Evolutionary conservation across 2,888 invertebrate species (phyloP).

Genomic region (Cheilosia vernalis): DNA sequence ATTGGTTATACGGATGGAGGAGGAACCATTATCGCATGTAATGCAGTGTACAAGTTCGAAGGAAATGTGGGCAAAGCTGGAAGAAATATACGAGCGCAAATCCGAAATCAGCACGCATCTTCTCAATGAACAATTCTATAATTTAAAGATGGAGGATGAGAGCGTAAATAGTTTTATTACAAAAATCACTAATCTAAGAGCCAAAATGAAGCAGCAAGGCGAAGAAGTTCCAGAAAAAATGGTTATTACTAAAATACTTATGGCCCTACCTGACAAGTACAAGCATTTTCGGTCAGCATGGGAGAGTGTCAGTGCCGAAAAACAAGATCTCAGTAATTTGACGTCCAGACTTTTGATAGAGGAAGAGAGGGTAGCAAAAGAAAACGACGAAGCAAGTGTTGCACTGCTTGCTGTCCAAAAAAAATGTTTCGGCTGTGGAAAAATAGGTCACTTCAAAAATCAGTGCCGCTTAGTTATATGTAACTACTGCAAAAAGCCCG

Average conservation of each 20-base stretch:
- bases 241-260: background rate
- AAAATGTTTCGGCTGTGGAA: background rate
- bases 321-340: background rate
- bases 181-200: background rate
- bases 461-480: background rate
- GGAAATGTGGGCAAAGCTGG: constrained; percentile 21
- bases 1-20: constrained; percentile 9
- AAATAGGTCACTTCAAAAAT: background rate
- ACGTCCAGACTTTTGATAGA: background rate
- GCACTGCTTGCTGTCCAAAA: constrained; percentile 1
- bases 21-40: constrained; percentile 16
- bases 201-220: constrained; percentile 4
- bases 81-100: constrained; percentile 23
- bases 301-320: constrained; percentile 2
- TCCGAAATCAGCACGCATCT: constrained; percentile 23
- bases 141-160: constrained; percentile 27
- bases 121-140: constrained; percentile 24
- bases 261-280: background rate
- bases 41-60: constrained; percentile 24
- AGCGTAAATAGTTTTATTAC: constrained; percentile 9
- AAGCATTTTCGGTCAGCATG: constrained; percentile 4
- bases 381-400: constrained; percentile 8
- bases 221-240: constrained; percentile 16
- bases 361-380: constrained; percentile 17
- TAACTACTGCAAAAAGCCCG: constrained; percentile 14